Conservation (phyloP, 2,888 invertebrate species). For the Seladonia tumulorum region DNA sequence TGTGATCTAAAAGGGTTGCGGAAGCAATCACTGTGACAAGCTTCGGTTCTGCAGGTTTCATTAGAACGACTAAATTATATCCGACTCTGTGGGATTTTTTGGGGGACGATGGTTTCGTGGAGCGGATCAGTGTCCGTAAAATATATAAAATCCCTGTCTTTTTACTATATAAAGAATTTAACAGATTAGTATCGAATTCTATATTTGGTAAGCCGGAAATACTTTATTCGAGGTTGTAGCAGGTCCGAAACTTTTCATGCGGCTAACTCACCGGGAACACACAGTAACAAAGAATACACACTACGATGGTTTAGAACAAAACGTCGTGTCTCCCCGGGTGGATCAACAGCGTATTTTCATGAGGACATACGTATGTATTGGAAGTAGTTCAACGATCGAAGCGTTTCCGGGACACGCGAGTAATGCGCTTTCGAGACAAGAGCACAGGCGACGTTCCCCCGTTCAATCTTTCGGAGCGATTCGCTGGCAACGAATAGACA, state of each 20-base stretch:
- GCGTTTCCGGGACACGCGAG: slow-evolving; percentile 17
- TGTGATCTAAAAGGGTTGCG: too few relatives aligned
- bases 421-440: slow-evolving; percentile 32
- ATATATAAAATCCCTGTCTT: too few relatives aligned
- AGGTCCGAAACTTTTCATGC: background rate
- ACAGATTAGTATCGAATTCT: background rate
- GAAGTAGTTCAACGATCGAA: slow-evolving; percentile 11
- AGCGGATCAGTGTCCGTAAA: too few relatives aligned
- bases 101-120: too few relatives aligned
- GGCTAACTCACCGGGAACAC: background rate
- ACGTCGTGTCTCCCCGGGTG: background rate
- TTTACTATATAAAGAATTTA: background rate
- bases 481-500: slow-evolving; percentile 28
- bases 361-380: slow-evolving; percentile 12
- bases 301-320: background rate
- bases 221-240: background rate
- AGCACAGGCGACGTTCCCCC: slow-evolving; percentile 10
- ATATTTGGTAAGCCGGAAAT: background rate
- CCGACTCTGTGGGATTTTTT: too few relatives aligned
- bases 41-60: too few relatives aligned
- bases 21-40: too few relatives aligned
- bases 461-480: slow-evolving; percentile 39
- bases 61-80: too few relatives aligned
- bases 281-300: background rate
- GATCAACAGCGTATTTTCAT: slow-evolving; percentile 15